Base-by-base conservation (phyloP, 2,113 vertebrate genomes). In the Lates calcarifer region DNA sequence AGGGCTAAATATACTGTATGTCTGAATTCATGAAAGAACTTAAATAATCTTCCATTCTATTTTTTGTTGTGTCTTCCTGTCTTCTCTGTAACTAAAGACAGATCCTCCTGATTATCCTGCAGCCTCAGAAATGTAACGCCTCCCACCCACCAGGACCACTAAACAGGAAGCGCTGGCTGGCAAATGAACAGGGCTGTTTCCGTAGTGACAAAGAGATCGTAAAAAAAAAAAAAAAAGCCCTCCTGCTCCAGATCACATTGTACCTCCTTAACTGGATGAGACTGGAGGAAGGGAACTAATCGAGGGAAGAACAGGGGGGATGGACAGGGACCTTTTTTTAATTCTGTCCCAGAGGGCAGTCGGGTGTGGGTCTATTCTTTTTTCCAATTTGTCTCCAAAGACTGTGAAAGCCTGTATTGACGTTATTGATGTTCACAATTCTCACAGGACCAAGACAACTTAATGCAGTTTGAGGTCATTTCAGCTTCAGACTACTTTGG, bases 161-260 rank as follows among this genome's bases (percentile, higher is more conserved):
- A 67, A 82, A 90, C 90, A 86, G 91, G 90, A 93, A 88, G 85
- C 82, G 55, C 65, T 65, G 80, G 56, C 67, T 67, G 81, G 78
- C 74, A 90, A 83, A 87, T 81, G 74, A 62, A 85, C 75, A 73
- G 68, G 72, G 56, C 57, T 26, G 75, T 90, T 90, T 89, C 87
- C 47, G 26, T 49, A 65, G 83, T 28, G 18, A 84, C 82, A 68
- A 61, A 47, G 55, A 61, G 51, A 73, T 55, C 10, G n/a, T 72
- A 82, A 87, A 41, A 37, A 37, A 37, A 37, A 37, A 37, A 14
- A 4, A 43, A 43, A 43, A 85, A 65, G 47, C 77, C 45, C 49
- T 76, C n/a, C 51, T 89, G 86, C 72, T 78, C 41, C 12, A 10
- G 49, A 41, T 86, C 63, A 71, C 45, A 35, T 11, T 66, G 58